These are phyloP conservation scores for Hirtodrosophila trivittata DNA, from an alignment of 2,888 invertebrate genomes.

Conservation along the genomic window DNA sequence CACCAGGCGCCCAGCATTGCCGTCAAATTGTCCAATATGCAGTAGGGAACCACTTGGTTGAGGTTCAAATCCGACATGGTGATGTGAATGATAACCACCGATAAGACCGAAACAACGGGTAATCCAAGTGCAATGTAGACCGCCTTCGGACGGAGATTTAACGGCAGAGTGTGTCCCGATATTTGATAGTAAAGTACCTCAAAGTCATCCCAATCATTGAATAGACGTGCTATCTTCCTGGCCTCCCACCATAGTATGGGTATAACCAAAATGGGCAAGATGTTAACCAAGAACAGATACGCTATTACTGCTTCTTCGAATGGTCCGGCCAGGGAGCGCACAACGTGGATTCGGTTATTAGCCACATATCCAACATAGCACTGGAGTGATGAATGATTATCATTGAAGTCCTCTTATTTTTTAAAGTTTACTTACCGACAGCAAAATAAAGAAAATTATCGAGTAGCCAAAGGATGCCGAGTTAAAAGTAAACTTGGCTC, in stretches of 20 bases:
- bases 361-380: conserved; percentile 87
- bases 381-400: too few relatives aligned
- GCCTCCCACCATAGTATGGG: conserved; percentile 89
- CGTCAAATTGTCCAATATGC: conserved; percentile 88
- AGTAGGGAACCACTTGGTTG: conserved; percentile 88
- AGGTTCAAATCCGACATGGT: conserved; percentile 89
- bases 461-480: conserved; percentile 87
- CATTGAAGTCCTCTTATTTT: too few relatives aligned
- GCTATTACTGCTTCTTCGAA: conserved; percentile 91
- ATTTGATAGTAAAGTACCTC: conserved; percentile 88
- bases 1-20: conserved; percentile 89
- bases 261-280: conserved; percentile 87
- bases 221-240: conserved; percentile 85
- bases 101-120: conserved; percentile 87
- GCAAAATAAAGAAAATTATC: conserved; percentile 84
- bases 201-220: conserved; percentile 88
- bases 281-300: conserved; percentile 89
- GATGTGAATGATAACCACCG: conserved; percentile 88
- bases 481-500: conserved; percentile 84
- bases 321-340: conserved; percentile 87
- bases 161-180: conserved; percentile 85
- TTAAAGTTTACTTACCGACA: conserved; percentile 81
- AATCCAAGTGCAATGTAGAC: conserved; percentile 86
- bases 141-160: conserved; percentile 86
- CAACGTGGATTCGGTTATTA: conserved; percentile 86